These are phyloP conservation scores for Myzus persicae DNA, from an alignment of 1,140 invertebrate genomes.

Conservation along the genomic window DNA sequence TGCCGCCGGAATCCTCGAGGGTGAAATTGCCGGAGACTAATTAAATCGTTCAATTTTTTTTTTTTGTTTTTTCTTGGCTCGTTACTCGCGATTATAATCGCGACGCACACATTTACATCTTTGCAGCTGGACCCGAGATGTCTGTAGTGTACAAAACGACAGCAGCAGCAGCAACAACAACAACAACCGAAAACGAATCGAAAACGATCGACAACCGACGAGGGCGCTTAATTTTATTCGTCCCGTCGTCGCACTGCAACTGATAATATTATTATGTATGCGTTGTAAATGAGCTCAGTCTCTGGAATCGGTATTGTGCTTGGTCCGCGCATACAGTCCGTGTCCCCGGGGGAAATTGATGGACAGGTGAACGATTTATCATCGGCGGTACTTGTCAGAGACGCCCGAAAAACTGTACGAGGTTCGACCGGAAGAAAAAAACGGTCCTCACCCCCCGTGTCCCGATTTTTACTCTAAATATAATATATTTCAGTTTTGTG, in stretches of 20 bases:
- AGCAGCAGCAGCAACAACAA: background rate
- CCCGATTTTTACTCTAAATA: background rate
- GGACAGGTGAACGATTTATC: conserved; percentile 39
- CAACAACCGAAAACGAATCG: background rate
- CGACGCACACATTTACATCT: background rate
- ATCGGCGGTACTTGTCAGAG: background rate
- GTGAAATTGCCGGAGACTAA: background rate
- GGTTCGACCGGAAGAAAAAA: background rate
- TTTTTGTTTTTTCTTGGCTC: background rate
- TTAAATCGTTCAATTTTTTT: background rate
- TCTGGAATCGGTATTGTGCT: background rate
- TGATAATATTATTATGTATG: background rate
- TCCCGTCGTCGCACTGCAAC: background rate
- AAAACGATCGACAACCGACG: background rate
- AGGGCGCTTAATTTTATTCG: background rate
- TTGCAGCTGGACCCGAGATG: background rate
- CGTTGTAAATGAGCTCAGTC: background rate
- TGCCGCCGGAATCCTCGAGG: background rate
- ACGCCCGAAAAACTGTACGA: background rate
- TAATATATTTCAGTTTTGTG: background rate
- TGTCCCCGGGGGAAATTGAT: background rate
- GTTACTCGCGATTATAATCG: background rate
- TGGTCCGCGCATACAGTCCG: background rate
- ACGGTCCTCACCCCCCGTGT: background rate
- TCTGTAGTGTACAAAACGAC: too few relatives aligned